Evolutionary conservation across 2,888 invertebrate genomes (phyloP), one percentile per base, ranked within the genome.

Genomic region (Ochropacha duplaris): DNA sequence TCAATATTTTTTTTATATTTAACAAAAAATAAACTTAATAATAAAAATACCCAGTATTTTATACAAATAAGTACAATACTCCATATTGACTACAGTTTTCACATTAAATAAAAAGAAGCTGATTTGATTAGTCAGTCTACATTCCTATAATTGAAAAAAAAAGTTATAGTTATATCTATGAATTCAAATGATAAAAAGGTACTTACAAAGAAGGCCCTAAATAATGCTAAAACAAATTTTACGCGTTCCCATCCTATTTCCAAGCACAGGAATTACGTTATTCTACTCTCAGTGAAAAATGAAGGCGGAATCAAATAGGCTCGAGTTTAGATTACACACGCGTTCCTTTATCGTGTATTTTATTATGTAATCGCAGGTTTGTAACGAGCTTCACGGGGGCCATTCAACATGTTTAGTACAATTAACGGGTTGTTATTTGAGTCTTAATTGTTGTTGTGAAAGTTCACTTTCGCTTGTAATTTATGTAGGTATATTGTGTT

Each of bases 401-500:
- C 82, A 78, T 84, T 78, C 71, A 80, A 79, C 67, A 62, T 72
- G 79, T 76, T 74, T 76, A 70, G 66, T 73, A 74, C 82, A 84
- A 86, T 86, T 84, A 86, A 80, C 76, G 72, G 69, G 71, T 68
- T 76, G 75, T 78, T 83, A 81, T 81, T 78, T 74, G 69, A 69
- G 66, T 64, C 75, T 71, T 84, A 84, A 84, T 79, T 82, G 83
- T 81, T 83, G 81, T 82, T 83, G 67, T 69, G 67, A 72, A 82
- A 84, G 75, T 82, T 76, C 70, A 76, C 77, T 78, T 74, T 76
- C 68, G 57, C 72, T 75, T 65, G 71, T 78, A 71, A 80, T 79
- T 81, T 76, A 79, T 67, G 24, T 24, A n/a, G n/a, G 69, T 68
- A 62, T 68, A 63, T 66, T 22, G 51, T 2, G n/a, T 11, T 22